Evolutionary conservation across 2,888 invertebrate species (phyloP).

Genomic region (Agriotes lineatus): DNA sequence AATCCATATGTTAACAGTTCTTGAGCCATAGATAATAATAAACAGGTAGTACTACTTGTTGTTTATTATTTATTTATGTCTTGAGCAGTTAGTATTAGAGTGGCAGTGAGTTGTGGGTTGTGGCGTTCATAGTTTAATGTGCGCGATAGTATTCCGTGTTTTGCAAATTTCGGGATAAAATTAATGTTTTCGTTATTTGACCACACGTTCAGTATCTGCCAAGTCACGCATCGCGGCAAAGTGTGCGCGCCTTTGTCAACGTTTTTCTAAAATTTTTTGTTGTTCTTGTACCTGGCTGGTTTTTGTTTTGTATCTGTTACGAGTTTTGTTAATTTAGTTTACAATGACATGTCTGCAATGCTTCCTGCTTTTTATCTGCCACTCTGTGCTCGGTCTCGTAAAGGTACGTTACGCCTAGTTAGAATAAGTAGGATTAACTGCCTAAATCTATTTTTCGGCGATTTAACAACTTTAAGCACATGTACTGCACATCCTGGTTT

Average conservation of each 20-base stretch:
- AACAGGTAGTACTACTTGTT: too few species aligned
- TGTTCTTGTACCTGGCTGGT: constrained; percentile 38
- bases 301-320: too few species aligned
- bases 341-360: constrained; percentile 44
- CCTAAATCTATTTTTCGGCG: constrained; percentile 1
- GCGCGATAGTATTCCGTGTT: constrained; percentile 12
- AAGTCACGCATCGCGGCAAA: too few species aligned
- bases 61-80: too few species aligned
- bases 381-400: constrained; percentile 37
- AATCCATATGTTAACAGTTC: too few species aligned
- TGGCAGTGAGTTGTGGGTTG: too few species aligned
- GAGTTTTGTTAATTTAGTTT: constrained; percentile 43
- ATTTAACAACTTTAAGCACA: constrained; percentile 27
- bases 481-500: constrained; percentile 44
- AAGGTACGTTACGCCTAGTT: constrained; percentile 46
- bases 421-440: background rate
- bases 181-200: too few species aligned
- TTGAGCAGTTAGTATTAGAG: too few species aligned
- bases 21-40: too few species aligned
- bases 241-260: too few species aligned
- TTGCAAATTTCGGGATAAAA: constrained; percentile 19
- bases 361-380: constrained; percentile 40
- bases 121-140: constrained; percentile 23
- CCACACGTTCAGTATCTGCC: too few species aligned
- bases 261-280: too few species aligned